Percentiles rank a stretch among this genome's conserved stretches.
These are phyloP conservation scores for Eurois occulta DNA, from an alignment of 2,888 invertebrate genomes.

Conservation along the genomic window DNA sequence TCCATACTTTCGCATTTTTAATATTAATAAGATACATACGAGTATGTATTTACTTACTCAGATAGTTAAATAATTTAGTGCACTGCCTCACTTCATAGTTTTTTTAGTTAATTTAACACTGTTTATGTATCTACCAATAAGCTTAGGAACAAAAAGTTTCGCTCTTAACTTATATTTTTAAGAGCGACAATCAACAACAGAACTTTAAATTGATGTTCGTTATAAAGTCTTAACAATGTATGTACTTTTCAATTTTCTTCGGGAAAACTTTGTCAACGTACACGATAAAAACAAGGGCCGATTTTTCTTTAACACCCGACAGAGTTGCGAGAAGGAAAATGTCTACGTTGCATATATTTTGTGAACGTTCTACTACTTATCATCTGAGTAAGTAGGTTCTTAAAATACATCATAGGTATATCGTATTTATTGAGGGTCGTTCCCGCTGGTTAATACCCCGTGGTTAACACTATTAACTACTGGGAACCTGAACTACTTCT, in stretches of 20 bases:
- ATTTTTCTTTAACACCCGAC: slow-evolving; percentile 40
- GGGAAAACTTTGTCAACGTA: slow-evolving; percentile 45
- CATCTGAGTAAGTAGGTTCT: background rate
- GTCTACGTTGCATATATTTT: slow-evolving; percentile 24
- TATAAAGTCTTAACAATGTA: slow-evolving; percentile 43
- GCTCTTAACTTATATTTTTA: slow-evolving; percentile 13
- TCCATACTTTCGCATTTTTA: background rate
- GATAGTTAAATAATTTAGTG: background rate
- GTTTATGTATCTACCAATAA: background rate
- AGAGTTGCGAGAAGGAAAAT: slow-evolving; percentile 5
- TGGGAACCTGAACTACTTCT: too few relatives aligned
- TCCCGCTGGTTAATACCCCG: too few relatives aligned
- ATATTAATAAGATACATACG: background rate
- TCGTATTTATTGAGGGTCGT: background rate
- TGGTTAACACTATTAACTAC: too few relatives aligned
- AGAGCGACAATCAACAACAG: slow-evolving; percentile 18
- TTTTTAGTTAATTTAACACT: background rate
- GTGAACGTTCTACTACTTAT: background rate
- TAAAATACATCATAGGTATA: too few relatives aligned
- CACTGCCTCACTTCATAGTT: background rate
- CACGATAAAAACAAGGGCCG: slow-evolving; percentile 45
- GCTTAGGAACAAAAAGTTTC: background rate
- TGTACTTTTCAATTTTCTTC: slow-evolving; percentile 54
- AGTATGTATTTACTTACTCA: background rate
- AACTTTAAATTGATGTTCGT: slow-evolving; percentile 36